phyloP scores from a whole-genome alignment of 2,113 vertebrate species.

The Chloropsis hardwickii region DNA sequence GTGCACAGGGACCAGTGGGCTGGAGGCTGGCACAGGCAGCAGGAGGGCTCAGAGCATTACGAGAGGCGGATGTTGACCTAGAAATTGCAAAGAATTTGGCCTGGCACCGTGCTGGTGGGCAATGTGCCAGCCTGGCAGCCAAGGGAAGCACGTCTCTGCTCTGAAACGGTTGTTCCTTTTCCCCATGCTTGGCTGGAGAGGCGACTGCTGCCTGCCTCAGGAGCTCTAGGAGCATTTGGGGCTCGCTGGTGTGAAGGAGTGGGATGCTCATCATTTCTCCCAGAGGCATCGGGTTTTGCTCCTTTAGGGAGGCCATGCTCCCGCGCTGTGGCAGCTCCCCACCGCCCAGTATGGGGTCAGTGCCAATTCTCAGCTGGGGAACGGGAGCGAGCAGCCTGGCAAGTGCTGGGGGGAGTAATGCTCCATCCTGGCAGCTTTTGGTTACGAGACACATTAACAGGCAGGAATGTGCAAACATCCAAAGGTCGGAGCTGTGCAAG shows the following conservation, averaged over 20 bases:
- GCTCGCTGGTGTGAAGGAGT: neutral
- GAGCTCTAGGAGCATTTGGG: neutral
- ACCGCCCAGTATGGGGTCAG: rapidly evolving
- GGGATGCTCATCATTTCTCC: neutral
- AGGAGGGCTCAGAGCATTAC: neutral
- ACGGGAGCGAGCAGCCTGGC: neutral
- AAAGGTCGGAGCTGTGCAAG: conserved; percentile 25
- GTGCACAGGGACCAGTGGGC: neutral
- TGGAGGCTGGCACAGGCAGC: neutral
- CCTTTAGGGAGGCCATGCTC: neutral
- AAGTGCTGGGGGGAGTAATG: conserved; percentile 28
- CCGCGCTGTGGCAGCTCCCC: too few relatives aligned
- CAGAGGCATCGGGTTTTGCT: neutral
- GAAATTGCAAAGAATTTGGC: conserved; percentile 43
- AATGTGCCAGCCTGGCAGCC: neutral
- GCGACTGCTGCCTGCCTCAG: neutral
- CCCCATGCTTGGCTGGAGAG: neutral
- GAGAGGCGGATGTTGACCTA: neutral
- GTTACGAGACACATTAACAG: conserved; percentile 80
- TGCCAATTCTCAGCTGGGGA: neutral
- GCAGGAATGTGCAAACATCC: conserved; percentile 79
- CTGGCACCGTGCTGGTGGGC: rapidly evolving
- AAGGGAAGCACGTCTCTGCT: rapidly evolving
- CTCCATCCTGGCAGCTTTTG: conserved; percentile 46
- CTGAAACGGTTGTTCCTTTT: rapidly evolving